Base-by-base conservation (phyloP, 2,113 vertebrate species). In the Theropithecus gelada region DNA sequence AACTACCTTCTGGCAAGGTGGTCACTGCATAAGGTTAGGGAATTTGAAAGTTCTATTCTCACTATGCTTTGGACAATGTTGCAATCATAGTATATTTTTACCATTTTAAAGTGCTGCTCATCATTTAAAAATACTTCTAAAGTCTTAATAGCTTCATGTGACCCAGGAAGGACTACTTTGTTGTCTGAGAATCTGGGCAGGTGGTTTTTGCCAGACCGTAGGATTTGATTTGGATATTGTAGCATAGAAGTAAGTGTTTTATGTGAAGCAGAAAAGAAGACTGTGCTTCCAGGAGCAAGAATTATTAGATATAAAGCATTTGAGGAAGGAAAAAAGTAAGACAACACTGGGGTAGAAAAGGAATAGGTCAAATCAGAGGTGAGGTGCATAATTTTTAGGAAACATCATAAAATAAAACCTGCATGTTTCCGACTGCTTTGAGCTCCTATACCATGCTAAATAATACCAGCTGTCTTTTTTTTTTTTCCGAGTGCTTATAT, bases 91-190 rank as follows among this genome's bases (percentile, higher is more conserved):
- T 38, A 92, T 23, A n/a, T 80, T 90, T 94, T 75, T 88, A 38
- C 27, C 73, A 12, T 79, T 96, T 89, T 82, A 92, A 94, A 43
- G 32, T 88, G 8, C 43, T 90, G 11, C n/a, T 83, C 38, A 88
- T 93, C 84, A 72, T 82, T 27, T 23, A 27, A 95, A 80, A 66
- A 72, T n/a, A 76, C 5, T 89, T 43, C 50, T 89, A 68, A 72
- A 85, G 55, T 95, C 22, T 96, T 59, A 52, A 50, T 73, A 88
- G 61, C 35, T 84, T 93, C 72, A 76, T 91, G 82, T 93, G 72
- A 61, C 61, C 64, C 50, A 84, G 40, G 61, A 94, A 93, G 45
- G 57, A 59, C 35, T 61, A 30, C 50, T 84, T 64, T 90, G 43
- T 50, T 75, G 20, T 76, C 76, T 73, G 78, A 93, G 64, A 73